phyloP scores from a whole-genome alignment of 2,113 vertebrate species.

The Pluvialis apricaria region DNA sequence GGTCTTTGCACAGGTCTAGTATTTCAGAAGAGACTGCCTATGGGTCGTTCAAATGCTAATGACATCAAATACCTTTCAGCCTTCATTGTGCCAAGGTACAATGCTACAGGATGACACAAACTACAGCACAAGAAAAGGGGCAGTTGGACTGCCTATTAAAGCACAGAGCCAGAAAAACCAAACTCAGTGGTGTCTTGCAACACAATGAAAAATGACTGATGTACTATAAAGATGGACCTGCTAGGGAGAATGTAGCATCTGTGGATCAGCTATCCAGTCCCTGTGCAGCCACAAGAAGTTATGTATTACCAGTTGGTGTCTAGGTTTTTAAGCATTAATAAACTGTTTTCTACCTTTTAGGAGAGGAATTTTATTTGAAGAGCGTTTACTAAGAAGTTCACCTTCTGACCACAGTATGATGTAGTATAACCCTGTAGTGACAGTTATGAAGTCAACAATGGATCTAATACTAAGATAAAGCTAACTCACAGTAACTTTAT shows the following conservation, averaged over 20 bases:
- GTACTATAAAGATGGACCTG: background rate
- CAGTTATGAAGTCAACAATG: background rate
- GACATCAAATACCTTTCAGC: background rate
- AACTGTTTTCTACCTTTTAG: background rate
- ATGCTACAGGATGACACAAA: background rate
- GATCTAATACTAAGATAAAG: background rate
- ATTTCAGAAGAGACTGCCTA: background rate
- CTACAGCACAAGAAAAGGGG: background rate
- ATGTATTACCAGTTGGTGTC: background rate
- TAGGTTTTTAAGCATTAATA: background rate
- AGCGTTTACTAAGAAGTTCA: background rate
- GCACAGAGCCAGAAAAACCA: background rate
- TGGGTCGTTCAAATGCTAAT: background rate
- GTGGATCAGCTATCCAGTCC: background rate
- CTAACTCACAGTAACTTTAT: background rate
- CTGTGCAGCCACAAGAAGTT: background rate
- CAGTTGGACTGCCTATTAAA: background rate
- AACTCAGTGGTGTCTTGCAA: background rate
- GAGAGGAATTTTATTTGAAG: background rate
- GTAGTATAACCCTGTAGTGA: background rate
- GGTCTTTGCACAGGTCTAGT: background rate
- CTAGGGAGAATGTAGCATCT: background rate
- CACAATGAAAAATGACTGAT: background rate
- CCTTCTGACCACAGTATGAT: background rate
- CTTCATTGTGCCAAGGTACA: background rate